A percentile compares a stretch with the other conserved stretches of the same genome.
Conservation (phyloP, 1,140 invertebrate species). For the Pectinophora gossypiella region DNA sequence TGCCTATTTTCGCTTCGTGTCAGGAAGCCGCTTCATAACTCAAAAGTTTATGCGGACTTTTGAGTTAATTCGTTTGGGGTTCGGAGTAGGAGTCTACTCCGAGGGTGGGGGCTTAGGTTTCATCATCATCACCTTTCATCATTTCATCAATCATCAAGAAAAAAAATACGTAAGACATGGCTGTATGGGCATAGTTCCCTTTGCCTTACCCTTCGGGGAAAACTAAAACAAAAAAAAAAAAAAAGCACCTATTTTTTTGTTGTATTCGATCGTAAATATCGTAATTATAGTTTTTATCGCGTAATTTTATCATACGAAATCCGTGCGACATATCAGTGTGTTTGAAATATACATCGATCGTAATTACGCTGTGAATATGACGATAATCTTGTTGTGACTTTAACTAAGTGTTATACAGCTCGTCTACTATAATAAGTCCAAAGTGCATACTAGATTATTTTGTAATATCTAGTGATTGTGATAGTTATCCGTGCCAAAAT, state of each 20-base stretch:
- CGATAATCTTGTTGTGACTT: not conserved
- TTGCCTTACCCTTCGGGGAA: too few species aligned
- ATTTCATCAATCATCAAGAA: too few species aligned
- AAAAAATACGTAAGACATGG: too few species aligned
- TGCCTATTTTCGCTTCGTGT: too few species aligned
- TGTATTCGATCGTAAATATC: not conserved
- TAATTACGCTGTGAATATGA: not conserved
- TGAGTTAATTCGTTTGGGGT: too few species aligned
- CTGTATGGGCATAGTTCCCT: too few species aligned
- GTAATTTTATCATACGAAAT: not conserved
- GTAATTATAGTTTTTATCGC: not conserved
- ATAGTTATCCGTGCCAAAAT: constrained; percentile 59
- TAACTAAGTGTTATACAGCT: not conserved
- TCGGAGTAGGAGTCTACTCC: too few species aligned
- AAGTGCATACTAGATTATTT: constrained; percentile 49
- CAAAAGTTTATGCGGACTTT: too few species aligned
- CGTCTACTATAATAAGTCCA: constrained; percentile 39
- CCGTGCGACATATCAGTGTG: not conserved
- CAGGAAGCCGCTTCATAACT: too few species aligned
- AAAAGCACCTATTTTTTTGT: not conserved
- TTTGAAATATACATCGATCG: not conserved
- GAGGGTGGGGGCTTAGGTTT: too few species aligned
- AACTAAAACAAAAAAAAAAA: too few species aligned
- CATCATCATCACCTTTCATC: too few species aligned
- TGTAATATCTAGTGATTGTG: constrained; percentile 38